These are phyloP conservation scores for Stenopsyche tienmushanensis DNA, from an alignment of 1,140 invertebrate species.

Conservation along the genomic window DNA sequence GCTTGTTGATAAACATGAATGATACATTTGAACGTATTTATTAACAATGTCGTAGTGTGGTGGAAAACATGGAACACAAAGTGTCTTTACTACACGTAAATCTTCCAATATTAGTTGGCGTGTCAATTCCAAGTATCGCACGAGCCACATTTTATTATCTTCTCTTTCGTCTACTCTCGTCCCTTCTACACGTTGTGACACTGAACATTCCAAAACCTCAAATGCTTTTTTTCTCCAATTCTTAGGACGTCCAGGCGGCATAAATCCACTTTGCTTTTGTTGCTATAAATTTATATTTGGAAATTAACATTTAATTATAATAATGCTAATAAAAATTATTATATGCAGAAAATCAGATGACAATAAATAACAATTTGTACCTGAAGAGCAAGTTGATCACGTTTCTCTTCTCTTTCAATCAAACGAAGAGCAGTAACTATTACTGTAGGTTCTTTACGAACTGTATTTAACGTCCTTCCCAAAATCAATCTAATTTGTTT, in stretches of 20 bases:
- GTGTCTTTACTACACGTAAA: slow-evolving; percentile 86
- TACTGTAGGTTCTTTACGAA: slow-evolving; percentile 91
- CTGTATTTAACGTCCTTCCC: slow-evolving; percentile 88
- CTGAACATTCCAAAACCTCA: slow-evolving; percentile 80
- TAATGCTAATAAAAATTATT: slow-evolving; percentile 1
- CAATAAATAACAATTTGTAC: slow-evolving; percentile 45
- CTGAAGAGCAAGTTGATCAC: slow-evolving; percentile 77
- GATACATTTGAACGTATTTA: slow-evolving; percentile 92
- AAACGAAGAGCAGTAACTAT: slow-evolving; percentile 96
- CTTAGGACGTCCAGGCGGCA: slow-evolving; percentile 92
- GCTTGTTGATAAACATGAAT: slow-evolving; percentile 81
- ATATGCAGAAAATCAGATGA: not conserved
- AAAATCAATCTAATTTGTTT: slow-evolving; percentile 90
- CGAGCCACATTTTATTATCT: slow-evolving; percentile 96
- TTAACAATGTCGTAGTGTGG: slow-evolving; percentile 93
- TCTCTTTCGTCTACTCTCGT: slow-evolving; percentile 90
- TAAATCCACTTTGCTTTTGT: slow-evolving; percentile 80
- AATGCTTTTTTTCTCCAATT: slow-evolving; percentile 87
- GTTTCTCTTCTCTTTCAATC: slow-evolving; percentile 94
- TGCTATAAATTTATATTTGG: slow-evolving; percentile 54
- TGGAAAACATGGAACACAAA: slow-evolving; percentile 94
- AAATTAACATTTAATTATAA: too few relatives aligned
- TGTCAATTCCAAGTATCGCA: slow-evolving; percentile 74
- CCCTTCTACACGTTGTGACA: slow-evolving; percentile 80
- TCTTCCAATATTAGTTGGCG: slow-evolving; percentile 88